Conservation (phyloP, 1,140 invertebrate species). For the Ericerus pela region DNA sequence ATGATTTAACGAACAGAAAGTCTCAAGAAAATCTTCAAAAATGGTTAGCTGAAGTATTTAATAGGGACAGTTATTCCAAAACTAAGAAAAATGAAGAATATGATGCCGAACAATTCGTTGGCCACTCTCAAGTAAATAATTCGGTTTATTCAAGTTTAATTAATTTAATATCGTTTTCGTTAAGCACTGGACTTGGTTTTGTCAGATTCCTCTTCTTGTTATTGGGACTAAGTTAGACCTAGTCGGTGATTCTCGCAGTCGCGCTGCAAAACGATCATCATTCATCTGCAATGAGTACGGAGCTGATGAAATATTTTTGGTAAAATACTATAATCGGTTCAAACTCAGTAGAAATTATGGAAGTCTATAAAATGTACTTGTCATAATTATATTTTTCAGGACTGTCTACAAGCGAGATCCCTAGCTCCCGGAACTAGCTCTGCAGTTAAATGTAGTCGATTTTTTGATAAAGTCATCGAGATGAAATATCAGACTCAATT, state of each 20-base stretch:
- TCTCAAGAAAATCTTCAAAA: slow-evolving; percentile 83
- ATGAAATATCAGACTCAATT: slow-evolving; percentile 36
- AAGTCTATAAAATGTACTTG: slow-evolving; percentile 12
- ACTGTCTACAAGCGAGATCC: slow-evolving; percentile 62
- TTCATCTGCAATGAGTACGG: slow-evolving; percentile 80
- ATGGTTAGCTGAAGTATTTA: slow-evolving; percentile 83
- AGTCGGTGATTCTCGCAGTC: slow-evolving; percentile 49
- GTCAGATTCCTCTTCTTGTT: slow-evolving; percentile 76
- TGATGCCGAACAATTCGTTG: slow-evolving; percentile 83
- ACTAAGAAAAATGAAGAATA: slow-evolving; percentile 43
- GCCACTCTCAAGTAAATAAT: slow-evolving; percentile 45
- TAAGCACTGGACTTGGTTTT: slow-evolving; percentile 15
- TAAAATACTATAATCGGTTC: slow-evolving; percentile 38
- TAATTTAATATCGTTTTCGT: not conserved
- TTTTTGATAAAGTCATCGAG: slow-evolving; percentile 88
- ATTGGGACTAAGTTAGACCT: slow-evolving; percentile 86
- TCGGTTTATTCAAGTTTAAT: not conserved
- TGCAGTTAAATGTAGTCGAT: slow-evolving; percentile 77
- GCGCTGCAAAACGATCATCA: slow-evolving; percentile 43
- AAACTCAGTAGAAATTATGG: slow-evolving; percentile 28
- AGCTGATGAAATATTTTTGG: slow-evolving; percentile 82
- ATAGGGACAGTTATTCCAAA: slow-evolving; percentile 46
- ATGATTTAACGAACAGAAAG: slow-evolving; percentile 91
- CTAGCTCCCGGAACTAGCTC: slow-evolving; percentile 82
- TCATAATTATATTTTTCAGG: slow-evolving; percentile 32